Conservation (phyloP, 2,888 invertebrate genomes). For the Bombylius major region DNA sequence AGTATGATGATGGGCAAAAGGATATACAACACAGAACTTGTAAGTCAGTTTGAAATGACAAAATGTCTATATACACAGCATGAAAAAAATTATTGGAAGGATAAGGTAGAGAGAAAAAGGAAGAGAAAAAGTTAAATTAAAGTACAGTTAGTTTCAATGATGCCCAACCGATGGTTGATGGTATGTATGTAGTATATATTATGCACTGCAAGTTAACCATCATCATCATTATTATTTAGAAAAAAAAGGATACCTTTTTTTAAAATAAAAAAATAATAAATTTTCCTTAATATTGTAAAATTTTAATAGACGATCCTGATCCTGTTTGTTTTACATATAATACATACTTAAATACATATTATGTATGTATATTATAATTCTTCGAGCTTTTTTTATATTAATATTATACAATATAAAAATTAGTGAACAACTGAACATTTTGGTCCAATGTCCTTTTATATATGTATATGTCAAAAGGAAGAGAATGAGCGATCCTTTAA, state of each 20-base stretch:
- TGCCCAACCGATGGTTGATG: not conserved
- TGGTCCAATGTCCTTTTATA: conserved; percentile 4
- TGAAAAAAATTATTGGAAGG: no score
- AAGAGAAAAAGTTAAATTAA: no score
- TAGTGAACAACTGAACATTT: not conserved
- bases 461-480: not conserved
- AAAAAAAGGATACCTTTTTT: not conserved
- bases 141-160: not conserved
- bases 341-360: no score
- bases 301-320: not conserved
- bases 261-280: not conserved
- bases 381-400: no score
- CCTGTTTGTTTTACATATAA: not conserved
- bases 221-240: not conserved
- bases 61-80: not conserved
- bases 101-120: no score
- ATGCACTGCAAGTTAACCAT: no score
- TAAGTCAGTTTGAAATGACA: not conserved
- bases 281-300: not conserved
- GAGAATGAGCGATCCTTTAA: conserved; percentile 6
- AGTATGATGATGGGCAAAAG: not conserved
- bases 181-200: no score
- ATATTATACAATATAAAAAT: no score
- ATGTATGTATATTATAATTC: no score
- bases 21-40: not conserved